A percentile compares a stretch with the other conserved stretches of the same genome.
phyloP scores from a whole-genome alignment of 2,113 vertebrate genomes.

The Stictonetta naevosa region DNA sequence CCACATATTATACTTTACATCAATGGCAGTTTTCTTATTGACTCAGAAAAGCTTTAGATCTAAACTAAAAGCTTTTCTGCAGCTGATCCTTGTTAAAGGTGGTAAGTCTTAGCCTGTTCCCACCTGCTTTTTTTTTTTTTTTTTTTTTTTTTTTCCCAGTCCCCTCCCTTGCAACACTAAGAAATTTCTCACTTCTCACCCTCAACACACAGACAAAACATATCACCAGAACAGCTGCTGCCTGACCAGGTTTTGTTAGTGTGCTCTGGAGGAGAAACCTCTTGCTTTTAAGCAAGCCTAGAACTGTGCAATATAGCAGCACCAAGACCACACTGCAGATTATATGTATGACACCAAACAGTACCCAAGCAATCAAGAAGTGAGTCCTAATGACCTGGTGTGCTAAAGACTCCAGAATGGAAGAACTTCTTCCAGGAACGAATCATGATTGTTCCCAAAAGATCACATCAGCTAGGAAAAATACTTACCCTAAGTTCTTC shows the following conservation, averaged over 20 bases:
- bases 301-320: fast-evolving
- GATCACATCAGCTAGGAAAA: not conserved
- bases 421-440: not conserved
- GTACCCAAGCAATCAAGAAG: not conserved
- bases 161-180: not conserved
- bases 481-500: not conserved
- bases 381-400: not conserved
- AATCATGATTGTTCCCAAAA: not conserved
- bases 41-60: constrained; percentile 35
- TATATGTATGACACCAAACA: not conserved
- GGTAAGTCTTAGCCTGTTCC: not conserved
- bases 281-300: not conserved
- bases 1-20: not conserved
- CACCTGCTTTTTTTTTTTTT: not conserved
- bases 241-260: not conserved
- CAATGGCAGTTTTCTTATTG: constrained; percentile 2
- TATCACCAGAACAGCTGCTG: not conserved
- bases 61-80: constrained; percentile 28
- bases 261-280: not conserved
- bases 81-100: not conserved
- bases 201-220: fast-evolving
- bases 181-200: not conserved
- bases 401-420: not conserved
- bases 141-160: not conserved
- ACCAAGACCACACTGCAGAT: not conserved